A percentile compares a stretch with the other conserved stretches of the same genome.
Evolutionary conservation across 2,797 vertebrate genomes (phyloP).

Genomic region (Xerus rutilus): DNA sequence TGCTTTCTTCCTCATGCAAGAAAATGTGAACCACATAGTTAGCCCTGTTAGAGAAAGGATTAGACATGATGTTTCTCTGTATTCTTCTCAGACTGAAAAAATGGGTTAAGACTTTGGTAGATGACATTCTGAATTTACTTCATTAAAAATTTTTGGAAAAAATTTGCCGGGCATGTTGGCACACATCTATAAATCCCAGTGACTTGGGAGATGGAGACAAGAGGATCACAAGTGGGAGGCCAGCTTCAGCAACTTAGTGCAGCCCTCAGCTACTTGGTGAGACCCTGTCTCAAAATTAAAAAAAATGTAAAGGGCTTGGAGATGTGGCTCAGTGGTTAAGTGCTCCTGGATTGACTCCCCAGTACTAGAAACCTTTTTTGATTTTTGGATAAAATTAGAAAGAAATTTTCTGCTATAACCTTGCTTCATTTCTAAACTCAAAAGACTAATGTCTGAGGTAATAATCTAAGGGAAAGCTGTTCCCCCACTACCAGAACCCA

Average conservation of each 20-base stretch:
- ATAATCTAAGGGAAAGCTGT: not conserved
- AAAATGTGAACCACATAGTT: not conserved
- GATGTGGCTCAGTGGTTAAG: too few species aligned
- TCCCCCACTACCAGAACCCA: not conserved
- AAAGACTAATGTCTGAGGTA: not conserved
- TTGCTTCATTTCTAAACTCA: not conserved
- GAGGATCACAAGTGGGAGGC: too few species aligned
- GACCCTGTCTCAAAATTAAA: too few species aligned
- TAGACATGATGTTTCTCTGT: not conserved
- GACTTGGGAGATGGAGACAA: too few species aligned
- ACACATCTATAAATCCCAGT: too few species aligned
- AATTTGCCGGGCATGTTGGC: too few species aligned
- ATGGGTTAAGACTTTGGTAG: not conserved
- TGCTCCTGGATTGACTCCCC: too few species aligned
- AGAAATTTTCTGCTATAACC: not conserved
- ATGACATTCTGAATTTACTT: not conserved
- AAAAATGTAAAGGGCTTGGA: too few species aligned
- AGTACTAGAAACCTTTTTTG: not conserved
- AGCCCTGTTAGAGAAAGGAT: not conserved
- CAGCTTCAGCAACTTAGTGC: too few species aligned
- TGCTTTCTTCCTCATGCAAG: not conserved
- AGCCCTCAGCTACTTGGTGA: too few species aligned
- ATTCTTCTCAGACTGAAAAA: not conserved
- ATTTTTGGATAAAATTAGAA: not conserved
- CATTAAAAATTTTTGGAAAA: not conserved